Evolutionary conservation across 2,888 invertebrate genomes (phyloP).

Genomic region (Artemia sinica): DNA sequence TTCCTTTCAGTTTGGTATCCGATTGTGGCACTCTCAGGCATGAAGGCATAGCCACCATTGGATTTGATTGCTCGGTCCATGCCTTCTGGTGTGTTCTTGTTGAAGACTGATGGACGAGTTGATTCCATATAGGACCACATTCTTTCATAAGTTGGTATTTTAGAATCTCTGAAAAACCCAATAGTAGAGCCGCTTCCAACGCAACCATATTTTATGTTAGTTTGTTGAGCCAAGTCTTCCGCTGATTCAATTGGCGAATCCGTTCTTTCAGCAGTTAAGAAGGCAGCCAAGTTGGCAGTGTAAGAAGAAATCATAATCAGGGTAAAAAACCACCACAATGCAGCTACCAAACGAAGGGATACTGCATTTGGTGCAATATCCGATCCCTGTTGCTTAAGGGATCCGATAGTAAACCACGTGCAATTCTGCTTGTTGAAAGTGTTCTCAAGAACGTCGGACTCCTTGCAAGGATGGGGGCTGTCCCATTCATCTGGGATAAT

Average conservation of each 20-base stretch:
- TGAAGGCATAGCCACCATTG: slow-evolving; percentile 35
- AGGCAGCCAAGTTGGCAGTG: slow-evolving; percentile 86
- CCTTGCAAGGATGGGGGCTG: slow-evolving; percentile 68
- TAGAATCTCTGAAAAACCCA: slow-evolving; percentile 78
- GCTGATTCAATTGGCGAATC: slow-evolving; percentile 86
- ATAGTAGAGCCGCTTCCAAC: slow-evolving; percentile 78
- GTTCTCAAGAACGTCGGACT: slow-evolving; percentile 64
- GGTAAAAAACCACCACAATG: slow-evolving; percentile 83
- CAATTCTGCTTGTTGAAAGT: slow-evolving; percentile 65
- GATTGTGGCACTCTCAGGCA: slow-evolving; percentile 41
- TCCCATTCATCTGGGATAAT: slow-evolving; percentile 73
- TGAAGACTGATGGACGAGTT: slow-evolving; percentile 36
- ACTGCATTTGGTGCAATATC: slow-evolving; percentile 74
- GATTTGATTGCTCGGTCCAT: slow-evolving; percentile 37
- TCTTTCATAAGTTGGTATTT: slow-evolving; percentile 53
- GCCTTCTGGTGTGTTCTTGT: slow-evolving; percentile 36
- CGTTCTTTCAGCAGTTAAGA: slow-evolving; percentile 79
- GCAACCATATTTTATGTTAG: slow-evolving; percentile 90
- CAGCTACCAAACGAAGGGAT: slow-evolving; percentile 70
- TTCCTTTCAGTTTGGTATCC: slow-evolving; percentile 81
- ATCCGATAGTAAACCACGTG: slow-evolving; percentile 72
- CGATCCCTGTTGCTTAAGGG: slow-evolving; percentile 67
- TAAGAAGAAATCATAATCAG: slow-evolving; percentile 90
- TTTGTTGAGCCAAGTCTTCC: slow-evolving; percentile 88
- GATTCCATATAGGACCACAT: slow-evolving; percentile 62